Evolutionary conservation across 2,113 vertebrate species (phyloP), one percentile per base, ranked within the genome.

Genomic region (Amphiprion percula): DNA sequence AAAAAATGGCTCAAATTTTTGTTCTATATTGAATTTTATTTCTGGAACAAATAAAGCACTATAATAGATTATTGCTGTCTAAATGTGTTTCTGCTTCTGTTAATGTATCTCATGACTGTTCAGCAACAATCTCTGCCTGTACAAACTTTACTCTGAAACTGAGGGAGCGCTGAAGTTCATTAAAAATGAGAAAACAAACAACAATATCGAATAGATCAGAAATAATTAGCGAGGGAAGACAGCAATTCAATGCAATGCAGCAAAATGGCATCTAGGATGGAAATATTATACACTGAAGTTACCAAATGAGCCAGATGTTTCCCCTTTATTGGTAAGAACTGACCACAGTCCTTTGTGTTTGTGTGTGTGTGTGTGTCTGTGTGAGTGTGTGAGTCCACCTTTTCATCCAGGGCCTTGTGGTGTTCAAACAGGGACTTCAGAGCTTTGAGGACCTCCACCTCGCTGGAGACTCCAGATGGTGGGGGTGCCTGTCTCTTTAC

Each of bases 381-480:
- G 76, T 65, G 5, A 73, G 12, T 65, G 12, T 65, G 66, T 66
- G 58, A 39, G 5, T 80, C 85, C 90, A 99, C 98, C 97, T 99
- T 99, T 91, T 99, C 98, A 84, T 99, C 98, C 91, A 99, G 94
- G 0, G 98, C 98, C 85, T 99, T 99, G 94, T 99, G 98, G 89
- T 99, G 98, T 92, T 99, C 97, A 82, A 99, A 99, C 60, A 99
- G 93, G 0, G 97, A 98, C 93, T 99, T 99, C 70, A 99, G 96
- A 0, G 97, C 98, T 92, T 98, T 99, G 82, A 99, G 95, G 85
- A 99, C 98, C 93, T 99, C 97, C 67, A 99, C 97, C 90, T 99
- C 98, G 19, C 98, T 99, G 94, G 98, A 99, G 30, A 99, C 98
- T 21, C 98, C 98, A 0, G 97, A 98, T 0, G 98, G 97, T 0